Evolutionary conservation across 1,140 invertebrate genomes (phyloP).

Genomic region (Psilanteris sp.): DNA sequence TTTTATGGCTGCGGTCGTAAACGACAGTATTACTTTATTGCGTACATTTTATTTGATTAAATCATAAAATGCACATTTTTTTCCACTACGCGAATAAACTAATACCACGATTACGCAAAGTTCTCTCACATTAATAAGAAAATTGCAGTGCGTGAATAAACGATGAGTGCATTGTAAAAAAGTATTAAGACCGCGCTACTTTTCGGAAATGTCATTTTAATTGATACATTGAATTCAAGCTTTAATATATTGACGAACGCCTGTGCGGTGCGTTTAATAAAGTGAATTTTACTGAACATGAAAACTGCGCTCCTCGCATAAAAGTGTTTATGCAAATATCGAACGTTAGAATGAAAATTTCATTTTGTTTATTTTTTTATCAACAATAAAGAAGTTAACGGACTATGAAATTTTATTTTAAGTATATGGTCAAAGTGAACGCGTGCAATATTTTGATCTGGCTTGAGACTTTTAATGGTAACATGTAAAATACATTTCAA

Average conservation of each 20-base stretch:
- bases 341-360: constrained; percentile 34
- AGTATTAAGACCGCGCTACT: not conserved
- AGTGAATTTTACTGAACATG: too few species aligned
- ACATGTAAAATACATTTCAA: too few species aligned
- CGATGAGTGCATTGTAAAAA: not conserved
- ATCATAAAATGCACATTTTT: constrained; percentile 40
- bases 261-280: too few species aligned
- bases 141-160: constrained; percentile 9
- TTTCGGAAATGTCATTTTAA: too few species aligned
- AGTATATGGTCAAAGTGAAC: constrained; percentile 10
- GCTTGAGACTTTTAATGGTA: too few species aligned
- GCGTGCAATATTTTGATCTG: constrained; percentile 21
- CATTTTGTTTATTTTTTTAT: constrained; percentile 32
- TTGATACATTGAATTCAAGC: too few species aligned
- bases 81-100: constrained; percentile 24
- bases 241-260: too few species aligned
- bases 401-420: constrained; percentile 42
- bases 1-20: constrained; percentile 38
- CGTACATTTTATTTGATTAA: constrained; percentile 47
- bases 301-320: not conserved
- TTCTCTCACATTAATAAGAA: constrained; percentile 6
- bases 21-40: constrained; percentile 30
- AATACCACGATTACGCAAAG: constrained; percentile 4
- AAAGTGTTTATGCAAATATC: constrained; percentile 16
- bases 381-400: constrained; percentile 31